These are phyloP conservation scores for Myzus persicae DNA, from an alignment of 1,140 invertebrate species.

Conservation along the genomic window DNA sequence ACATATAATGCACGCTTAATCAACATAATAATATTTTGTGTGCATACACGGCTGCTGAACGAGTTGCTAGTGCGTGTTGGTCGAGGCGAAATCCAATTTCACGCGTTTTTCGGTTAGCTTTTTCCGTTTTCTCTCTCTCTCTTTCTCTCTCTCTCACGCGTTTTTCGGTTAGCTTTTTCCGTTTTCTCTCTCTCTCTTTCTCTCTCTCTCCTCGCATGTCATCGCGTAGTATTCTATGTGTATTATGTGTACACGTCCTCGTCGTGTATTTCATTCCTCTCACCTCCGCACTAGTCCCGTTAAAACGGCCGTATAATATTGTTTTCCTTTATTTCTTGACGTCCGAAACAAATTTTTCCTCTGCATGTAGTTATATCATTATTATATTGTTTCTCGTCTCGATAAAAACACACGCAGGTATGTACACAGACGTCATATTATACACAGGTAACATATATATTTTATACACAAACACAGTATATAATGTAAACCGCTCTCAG, in stretches of 20 bases:
- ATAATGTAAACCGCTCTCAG: background rate
- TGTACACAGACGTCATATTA: background rate
- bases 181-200: background rate
- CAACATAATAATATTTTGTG: background rate
- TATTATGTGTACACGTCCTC: background rate
- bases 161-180: slow-evolving; percentile 10
- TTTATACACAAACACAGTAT: background rate
- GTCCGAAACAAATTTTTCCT: slow-evolving; percentile 37
- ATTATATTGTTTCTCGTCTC: slow-evolving; percentile 15
- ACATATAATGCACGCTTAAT: background rate
- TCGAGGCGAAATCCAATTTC: slow-evolving; percentile 10
- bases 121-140: background rate
- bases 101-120: background rate
- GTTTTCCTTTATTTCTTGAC: background rate
- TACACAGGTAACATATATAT: background rate
- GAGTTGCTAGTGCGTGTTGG: background rate
- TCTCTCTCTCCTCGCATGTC: background rate
- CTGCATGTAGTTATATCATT: background rate
- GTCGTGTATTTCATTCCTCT: background rate
- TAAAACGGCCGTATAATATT: background rate
- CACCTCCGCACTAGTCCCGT: background rate
- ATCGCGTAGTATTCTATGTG: background rate
- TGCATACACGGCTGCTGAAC: background rate
- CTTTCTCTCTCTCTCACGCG: background rate
- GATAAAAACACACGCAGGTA: background rate